A percentile compares a stretch with the other conserved stretches of the same genome.
Evolutionary conservation across 2,888 invertebrate genomes (phyloP).

Genomic region (Rotaria magnacalcarata): DNA sequence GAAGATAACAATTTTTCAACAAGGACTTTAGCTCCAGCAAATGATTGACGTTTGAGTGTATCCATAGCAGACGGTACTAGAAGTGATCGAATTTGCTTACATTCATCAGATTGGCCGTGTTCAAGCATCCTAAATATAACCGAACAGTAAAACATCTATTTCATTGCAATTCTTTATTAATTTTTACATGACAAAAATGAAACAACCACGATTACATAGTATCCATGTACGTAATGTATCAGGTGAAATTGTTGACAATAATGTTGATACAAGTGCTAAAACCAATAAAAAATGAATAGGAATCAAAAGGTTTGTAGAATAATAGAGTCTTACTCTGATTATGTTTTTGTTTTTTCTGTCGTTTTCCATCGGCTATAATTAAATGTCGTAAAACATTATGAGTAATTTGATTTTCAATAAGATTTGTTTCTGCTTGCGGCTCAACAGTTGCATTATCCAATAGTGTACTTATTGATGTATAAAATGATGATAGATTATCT

Average conservation of each 20-base stretch:
- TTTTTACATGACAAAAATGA: slow-evolving; percentile 51
- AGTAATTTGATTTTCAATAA: slow-evolving; percentile 37
- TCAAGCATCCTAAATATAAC: slow-evolving; percentile 40
- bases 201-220: slow-evolving; percentile 58
- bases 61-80: slow-evolving; percentile 30
- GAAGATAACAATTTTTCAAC: slow-evolving; percentile 42
- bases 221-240: slow-evolving; percentile 56
- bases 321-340: not conserved
- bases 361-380: slow-evolving; percentile 15
- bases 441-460: not conserved
- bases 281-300: not conserved
- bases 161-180: not conserved
- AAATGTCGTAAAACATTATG: slow-evolving; percentile 30
- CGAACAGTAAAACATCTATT: not conserved
- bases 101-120: slow-evolving; percentile 17
- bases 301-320: not conserved
- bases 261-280: slow-evolving; percentile 56
- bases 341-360: not conserved
- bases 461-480: slow-evolving; percentile 1
- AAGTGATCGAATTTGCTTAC: slow-evolving; percentile 31
- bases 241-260: slow-evolving; percentile 53
- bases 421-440: slow-evolving; percentile 1
- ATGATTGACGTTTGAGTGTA: slow-evolving; percentile 21
- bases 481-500: not conserved
- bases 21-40: slow-evolving; percentile 37